Evolutionary conservation across 2,888 invertebrate genomes (phyloP).

Genomic region (Imbricaverruca yamaguchii): DNA sequence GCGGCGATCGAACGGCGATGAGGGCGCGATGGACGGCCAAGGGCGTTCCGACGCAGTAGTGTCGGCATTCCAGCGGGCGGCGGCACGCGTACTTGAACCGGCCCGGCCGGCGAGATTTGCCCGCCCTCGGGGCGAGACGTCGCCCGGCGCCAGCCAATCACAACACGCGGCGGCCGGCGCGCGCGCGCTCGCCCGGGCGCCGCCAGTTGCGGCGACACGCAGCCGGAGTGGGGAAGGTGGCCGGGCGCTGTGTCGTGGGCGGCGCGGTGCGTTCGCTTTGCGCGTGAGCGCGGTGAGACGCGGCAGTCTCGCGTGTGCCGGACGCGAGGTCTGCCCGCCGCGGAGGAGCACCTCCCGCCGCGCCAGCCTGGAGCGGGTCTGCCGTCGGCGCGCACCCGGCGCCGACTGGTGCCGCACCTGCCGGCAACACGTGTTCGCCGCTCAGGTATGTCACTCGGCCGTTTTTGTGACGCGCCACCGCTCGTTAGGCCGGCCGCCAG

Average conservation of each 20-base stretch:
- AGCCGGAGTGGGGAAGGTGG: neutral
- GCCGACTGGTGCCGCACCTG: neutral
- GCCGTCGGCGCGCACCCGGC: neutral
- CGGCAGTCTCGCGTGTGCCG: neutral
- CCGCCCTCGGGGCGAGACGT: slow-evolving; percentile 16
- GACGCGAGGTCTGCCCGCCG: neutral
- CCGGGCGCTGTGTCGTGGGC: neutral
- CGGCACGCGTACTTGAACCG: neutral
- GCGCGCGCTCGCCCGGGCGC: neutral
- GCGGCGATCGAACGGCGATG: neutral
- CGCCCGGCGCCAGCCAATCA: neutral
- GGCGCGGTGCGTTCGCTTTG: neutral
- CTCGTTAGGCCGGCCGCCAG: slow-evolving; percentile 6
- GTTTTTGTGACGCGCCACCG: neutral
- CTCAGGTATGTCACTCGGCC: neutral
- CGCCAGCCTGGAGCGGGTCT: neutral
- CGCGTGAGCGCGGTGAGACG: neutral
- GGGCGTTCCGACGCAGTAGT: neutral
- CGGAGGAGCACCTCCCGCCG: neutral
- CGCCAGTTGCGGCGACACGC: neutral
- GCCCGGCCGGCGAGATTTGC: neutral
- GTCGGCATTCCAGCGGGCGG: neutral
- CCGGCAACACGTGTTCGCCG: neutral
- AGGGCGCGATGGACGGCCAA: neutral
- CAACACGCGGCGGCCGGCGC: neutral